Conservation (phyloP, 2,888 invertebrate genomes). For the Plusia festucae region DNA sequence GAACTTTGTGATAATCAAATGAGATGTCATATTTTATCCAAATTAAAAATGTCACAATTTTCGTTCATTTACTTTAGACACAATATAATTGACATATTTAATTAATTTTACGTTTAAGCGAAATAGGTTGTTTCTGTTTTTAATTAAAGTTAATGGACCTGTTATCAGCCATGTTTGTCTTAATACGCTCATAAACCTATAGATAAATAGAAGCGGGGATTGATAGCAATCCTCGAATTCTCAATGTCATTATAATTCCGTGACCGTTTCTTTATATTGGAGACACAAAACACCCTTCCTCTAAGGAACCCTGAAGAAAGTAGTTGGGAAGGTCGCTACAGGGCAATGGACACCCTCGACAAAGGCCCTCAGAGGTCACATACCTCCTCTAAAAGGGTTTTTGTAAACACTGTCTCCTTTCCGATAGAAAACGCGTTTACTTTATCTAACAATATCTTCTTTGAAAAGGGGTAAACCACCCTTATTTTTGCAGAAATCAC, state of each 20-base stretch:
- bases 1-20: slow-evolving; percentile 43
- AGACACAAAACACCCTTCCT: slow-evolving; percentile 50
- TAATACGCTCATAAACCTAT: slow-evolving; percentile 8
- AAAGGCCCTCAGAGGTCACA: slow-evolving; percentile 66
- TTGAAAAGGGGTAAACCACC: slow-evolving; percentile 64
- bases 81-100: neutral
- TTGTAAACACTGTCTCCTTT: slow-evolving; percentile 69
- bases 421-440: slow-evolving; percentile 72
- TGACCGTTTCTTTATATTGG: slow-evolving; percentile 25
- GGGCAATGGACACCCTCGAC: slow-evolving; percentile 69
- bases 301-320: slow-evolving; percentile 36
- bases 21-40: slow-evolving; percentile 43
- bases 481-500: slow-evolving; percentile 62
- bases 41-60: slow-evolving; percentile 31
- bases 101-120: neutral
- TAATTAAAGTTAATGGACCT: neutral
- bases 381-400: slow-evolving; percentile 63
- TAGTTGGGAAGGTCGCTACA: slow-evolving; percentile 56
- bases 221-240: neutral
- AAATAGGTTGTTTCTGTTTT: neutral
- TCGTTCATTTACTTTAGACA: neutral
- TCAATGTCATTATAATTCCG: slow-evolving; percentile 38
- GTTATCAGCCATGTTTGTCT: slow-evolving; percentile 10
- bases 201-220: neutral
- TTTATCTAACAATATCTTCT: slow-evolving; percentile 69